Percentiles rank a stretch among this genome's conserved stretches.
phyloP scores from a whole-genome alignment of 2,797 vertebrate species.

The Hylomyscus alleni region DNA sequence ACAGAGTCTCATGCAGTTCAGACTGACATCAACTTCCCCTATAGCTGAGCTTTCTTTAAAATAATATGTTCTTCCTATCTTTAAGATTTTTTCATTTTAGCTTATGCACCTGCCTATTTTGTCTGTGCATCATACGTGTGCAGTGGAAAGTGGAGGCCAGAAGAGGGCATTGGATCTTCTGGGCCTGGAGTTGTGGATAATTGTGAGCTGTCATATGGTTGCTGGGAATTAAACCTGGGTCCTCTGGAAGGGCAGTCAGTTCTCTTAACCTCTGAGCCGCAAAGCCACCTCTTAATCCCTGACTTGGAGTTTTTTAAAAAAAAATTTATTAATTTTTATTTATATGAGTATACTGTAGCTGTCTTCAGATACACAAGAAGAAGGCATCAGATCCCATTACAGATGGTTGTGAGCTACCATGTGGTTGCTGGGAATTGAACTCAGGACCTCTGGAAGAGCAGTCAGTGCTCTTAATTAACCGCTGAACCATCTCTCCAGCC shows the following conservation, averaged over 20 bases:
- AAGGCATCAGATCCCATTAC: too few relatives aligned
- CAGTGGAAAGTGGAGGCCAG: neutral
- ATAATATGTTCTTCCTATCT: neutral
- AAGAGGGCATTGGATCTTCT: too few relatives aligned
- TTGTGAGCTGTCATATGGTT: neutral
- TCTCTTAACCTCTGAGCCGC: neutral
- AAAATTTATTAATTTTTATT: too few relatives aligned
- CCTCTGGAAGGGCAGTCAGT: neutral
- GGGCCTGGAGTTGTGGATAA: too few relatives aligned
- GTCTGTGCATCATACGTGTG: neutral
- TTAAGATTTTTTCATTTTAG: neutral
- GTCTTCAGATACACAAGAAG: neutral
- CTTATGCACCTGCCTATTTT: neutral
- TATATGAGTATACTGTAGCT: too few relatives aligned
- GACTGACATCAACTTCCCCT: neutral
- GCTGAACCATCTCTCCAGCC: neutral
- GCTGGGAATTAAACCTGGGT: too few relatives aligned
- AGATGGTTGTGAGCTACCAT: neutral
- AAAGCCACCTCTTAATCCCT: neutral
- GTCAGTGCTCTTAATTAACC: neutral
- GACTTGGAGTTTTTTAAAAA: too few relatives aligned
- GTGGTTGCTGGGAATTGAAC: neutral
- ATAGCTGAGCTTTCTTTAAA: neutral
- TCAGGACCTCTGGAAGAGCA: neutral
- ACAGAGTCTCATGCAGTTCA: neutral